Percentiles rank a stretch among this genome's conserved stretches.
phyloP scores from a whole-genome alignment of 1,140 invertebrate genomes.

The Drosophila lini region DNA sequence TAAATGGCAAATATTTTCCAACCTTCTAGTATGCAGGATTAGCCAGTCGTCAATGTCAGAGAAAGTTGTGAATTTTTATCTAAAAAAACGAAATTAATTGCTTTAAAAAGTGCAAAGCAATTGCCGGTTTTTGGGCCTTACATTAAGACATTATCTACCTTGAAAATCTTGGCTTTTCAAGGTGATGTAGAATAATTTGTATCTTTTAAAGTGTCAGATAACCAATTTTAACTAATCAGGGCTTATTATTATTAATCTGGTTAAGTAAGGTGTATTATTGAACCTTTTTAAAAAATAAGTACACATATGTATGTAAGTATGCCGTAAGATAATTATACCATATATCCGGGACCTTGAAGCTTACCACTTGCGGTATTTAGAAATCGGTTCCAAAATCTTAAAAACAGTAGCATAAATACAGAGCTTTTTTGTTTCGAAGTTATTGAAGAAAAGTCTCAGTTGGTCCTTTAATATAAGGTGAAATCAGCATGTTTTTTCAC shows the following conservation, averaged over 20 bases:
- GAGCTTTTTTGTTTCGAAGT: no score
- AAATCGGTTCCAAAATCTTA: background rate
- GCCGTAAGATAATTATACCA: background rate
- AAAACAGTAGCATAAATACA: background rate
- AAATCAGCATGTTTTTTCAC: background rate
- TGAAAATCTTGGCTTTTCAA: background rate
- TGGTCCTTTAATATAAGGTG: background rate
- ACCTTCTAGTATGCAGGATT: slow-evolving; percentile 12
- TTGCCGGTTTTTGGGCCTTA: no score
- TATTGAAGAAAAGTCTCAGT: background rate
- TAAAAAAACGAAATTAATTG: no score
- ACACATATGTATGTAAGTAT: background rate
- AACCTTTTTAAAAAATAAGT: background rate
- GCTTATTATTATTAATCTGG: background rate
- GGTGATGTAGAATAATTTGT: background rate
- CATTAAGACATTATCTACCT: no score
- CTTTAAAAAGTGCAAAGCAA: no score
- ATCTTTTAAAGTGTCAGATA: background rate
- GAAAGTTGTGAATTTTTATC: slow-evolving; percentile 16
- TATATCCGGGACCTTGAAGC: background rate
- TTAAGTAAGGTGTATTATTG: no score
- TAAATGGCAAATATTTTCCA: slow-evolving; percentile 35
- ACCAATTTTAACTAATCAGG: background rate
- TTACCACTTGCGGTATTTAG: background rate
- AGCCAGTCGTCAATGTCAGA: slow-evolving; percentile 1